A percentile compares a stretch with the other conserved stretches of the same genome.
Conservation (phyloP, 2,797 vertebrate genomes). For the Anguilla pacifica region DNA sequence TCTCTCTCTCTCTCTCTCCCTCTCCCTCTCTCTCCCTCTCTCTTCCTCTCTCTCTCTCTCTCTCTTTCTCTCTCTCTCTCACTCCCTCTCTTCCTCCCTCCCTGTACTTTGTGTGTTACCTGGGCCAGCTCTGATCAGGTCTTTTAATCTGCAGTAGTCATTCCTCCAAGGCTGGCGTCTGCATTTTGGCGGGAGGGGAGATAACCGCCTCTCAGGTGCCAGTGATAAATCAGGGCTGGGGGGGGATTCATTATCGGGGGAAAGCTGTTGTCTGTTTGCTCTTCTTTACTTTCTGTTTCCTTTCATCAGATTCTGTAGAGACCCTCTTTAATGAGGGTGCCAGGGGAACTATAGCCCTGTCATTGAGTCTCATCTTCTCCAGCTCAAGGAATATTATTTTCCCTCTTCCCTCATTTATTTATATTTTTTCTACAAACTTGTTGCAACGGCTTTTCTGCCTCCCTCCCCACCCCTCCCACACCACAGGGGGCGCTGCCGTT, state of each 20-base stretch:
- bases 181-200: conserved; percentile 34
- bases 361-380: neutral
- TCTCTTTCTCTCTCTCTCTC: too few species aligned
- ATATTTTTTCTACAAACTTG: neutral
- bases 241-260: neutral
- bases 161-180: conserved; percentile 42
- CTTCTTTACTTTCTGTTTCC: conserved; percentile 1
- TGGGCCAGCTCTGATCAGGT: conserved; percentile 21
- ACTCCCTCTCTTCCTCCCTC: too few species aligned
- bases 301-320: conserved; percentile 2
- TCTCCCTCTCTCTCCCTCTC: too few species aligned
- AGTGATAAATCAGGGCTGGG: conserved; percentile 33
- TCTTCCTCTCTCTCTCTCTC: too few species aligned
- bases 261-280: conserved; percentile 11
- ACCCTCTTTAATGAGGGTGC: neutral
- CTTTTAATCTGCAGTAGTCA: conserved; percentile 29
- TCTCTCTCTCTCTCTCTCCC: too few species aligned
- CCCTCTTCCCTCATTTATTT: neutral
- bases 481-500: conserved; percentile 90
- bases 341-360: neutral
- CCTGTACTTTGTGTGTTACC: neutral
- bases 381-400: conserved; percentile 9
- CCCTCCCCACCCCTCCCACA: conserved; percentile 53
- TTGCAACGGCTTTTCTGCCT: neutral
- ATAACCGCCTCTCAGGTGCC: conserved; percentile 33